Evolutionary conservation across 2,113 vertebrate genomes (phyloP).

Genomic region (Brachyistius frenatus): DNA sequence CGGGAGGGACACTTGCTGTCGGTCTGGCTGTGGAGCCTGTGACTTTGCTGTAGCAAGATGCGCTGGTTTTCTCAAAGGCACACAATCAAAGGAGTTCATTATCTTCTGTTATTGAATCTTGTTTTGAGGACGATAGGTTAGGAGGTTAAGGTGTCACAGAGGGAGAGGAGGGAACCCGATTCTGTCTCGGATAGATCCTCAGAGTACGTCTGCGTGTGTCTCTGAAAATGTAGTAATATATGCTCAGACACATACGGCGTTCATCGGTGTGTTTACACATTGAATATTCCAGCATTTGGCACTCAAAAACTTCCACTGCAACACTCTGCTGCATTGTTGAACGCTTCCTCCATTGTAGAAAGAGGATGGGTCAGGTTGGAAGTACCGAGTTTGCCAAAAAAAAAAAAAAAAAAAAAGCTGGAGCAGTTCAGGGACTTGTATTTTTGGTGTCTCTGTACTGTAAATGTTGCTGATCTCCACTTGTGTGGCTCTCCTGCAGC

Average conservation of each 20-base stretch:
- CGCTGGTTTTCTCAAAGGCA: slow-evolving; percentile 26
- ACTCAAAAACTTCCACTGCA: slow-evolving; percentile 43
- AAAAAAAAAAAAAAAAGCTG: neutral
- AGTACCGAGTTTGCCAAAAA: neutral
- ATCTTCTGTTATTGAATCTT: slow-evolving; percentile 31
- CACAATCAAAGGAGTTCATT: slow-evolving; percentile 25
- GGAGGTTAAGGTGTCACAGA: slow-evolving; percentile 50
- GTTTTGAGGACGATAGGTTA: slow-evolving; percentile 33
- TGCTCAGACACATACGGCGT: neutral
- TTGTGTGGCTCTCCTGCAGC: slow-evolving; percentile 78
- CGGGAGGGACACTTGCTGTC: slow-evolving; percentile 34
- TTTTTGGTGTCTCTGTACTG: neutral
- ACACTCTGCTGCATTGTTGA: slow-evolving; percentile 34
- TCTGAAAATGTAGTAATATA: neutral
- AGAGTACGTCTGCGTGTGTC: neutral
- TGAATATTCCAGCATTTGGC: slow-evolving; percentile 31
- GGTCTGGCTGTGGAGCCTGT: neutral
- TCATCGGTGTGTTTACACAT: slow-evolving; percentile 27
- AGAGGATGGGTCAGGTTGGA: neutral
- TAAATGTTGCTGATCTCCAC: slow-evolving; percentile 38
- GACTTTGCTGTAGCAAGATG: slow-evolving; percentile 8
- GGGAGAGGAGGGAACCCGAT: slow-evolving; percentile 5
- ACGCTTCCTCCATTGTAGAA: neutral
- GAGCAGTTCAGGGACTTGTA: neutral
- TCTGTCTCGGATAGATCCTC: slow-evolving; percentile 3